Evolutionary conservation across 1,140 invertebrate genomes (phyloP).

Genomic region (Ceratitis capitata): DNA sequence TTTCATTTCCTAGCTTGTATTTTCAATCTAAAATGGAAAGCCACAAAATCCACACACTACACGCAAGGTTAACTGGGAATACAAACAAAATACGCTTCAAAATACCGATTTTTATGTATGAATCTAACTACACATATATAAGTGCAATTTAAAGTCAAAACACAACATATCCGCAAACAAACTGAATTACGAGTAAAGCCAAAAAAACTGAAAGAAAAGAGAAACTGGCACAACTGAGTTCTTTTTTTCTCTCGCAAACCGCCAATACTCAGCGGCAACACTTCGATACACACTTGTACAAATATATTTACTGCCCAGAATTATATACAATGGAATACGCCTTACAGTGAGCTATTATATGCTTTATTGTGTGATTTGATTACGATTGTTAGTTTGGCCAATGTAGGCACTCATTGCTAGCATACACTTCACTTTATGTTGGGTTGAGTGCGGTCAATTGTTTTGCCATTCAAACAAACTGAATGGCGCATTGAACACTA

Average conservation of each 20-base stretch:
- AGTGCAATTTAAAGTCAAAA: neutral
- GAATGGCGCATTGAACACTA: neutral
- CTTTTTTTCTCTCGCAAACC: neutral
- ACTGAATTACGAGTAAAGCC: too few relatives aligned
- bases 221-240: neutral
- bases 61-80: neutral
- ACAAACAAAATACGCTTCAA: neutral
- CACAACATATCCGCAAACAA: too few relatives aligned
- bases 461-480: conserved; percentile 25
- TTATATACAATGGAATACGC: neutral
- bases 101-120: neutral
- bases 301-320: neutral
- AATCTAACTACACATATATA: too few relatives aligned
- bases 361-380: conserved; percentile 36
- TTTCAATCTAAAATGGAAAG: neutral
- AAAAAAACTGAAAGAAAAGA: neutral
- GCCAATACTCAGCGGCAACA: neutral
- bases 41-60: neutral
- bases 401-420: neutral
- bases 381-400: neutral
- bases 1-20: neutral
- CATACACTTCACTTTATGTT: neutral
- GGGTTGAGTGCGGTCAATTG: conserved; percentile 22
- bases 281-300: neutral
- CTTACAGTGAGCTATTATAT: neutral